Conservation (phyloP, 2,888 invertebrate species). For the Rambutsinella grinnellia region DNA sequence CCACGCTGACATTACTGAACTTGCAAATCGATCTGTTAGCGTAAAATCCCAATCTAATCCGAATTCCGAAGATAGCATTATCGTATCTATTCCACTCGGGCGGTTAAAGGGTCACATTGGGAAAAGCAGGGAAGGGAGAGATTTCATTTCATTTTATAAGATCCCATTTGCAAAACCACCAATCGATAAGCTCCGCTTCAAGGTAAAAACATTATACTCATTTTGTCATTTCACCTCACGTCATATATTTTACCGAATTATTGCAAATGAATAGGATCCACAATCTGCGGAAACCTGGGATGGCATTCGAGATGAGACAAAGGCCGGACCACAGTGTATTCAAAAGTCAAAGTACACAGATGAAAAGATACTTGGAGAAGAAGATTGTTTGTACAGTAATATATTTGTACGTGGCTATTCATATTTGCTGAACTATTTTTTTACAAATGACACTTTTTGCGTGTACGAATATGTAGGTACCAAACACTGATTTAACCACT, state of each 20-base stretch:
- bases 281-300: constrained; percentile 44
- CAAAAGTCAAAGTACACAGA: constrained; percentile 49
- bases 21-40: too few species aligned
- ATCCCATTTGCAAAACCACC: constrained; percentile 58
- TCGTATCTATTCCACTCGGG: constrained; percentile 38
- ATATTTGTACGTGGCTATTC: constrained; percentile 41
- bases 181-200: constrained; percentile 35
- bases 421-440: too few species aligned
- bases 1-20: constrained; percentile 16
- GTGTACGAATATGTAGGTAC: too few species aligned
- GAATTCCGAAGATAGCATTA: too few species aligned
- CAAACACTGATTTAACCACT: too few species aligned
- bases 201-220: too few species aligned
- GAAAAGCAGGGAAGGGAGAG: constrained; percentile 41
- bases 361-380: constrained; percentile 27
- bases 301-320: constrained; percentile 23
- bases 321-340: constrained; percentile 48
- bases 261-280: constrained; percentile 35
- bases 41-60: too few species aligned
- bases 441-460: too few species aligned
- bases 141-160: constrained; percentile 50
- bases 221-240: too few species aligned
- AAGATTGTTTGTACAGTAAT: constrained; percentile 48
- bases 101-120: constrained; percentile 19
- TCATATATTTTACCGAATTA: background rate